phyloP scores from a whole-genome alignment of 2,888 invertebrate genomes.

The Arctia plantaginis region DNA sequence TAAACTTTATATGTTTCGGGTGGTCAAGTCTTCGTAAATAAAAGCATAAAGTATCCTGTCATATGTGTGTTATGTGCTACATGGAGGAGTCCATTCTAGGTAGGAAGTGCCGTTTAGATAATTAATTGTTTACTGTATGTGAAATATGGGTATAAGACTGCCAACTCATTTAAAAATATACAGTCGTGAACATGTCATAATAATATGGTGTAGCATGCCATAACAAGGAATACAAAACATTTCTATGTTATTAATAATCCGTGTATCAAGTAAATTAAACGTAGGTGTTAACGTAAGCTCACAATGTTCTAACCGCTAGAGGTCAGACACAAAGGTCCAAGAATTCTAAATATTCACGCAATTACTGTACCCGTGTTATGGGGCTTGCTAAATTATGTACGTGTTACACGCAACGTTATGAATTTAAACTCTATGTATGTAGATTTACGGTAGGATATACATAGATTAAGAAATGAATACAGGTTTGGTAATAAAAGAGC shows the following conservation, averaged over 20 bases:
- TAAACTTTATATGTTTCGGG: too few relatives aligned
- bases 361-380: conserved; percentile 42
- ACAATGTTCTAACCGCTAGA: conserved; percentile 30
- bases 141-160: too few relatives aligned
- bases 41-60: too few relatives aligned
- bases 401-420: conserved; percentile 19
- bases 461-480: not conserved
- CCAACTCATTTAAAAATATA: too few relatives aligned
- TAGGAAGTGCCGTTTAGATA: too few relatives aligned
- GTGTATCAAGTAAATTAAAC: conserved; percentile 44
- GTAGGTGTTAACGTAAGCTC: conserved; percentile 36
- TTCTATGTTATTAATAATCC: conserved; percentile 40
- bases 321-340: conserved; percentile 31
- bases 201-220: not conserved
- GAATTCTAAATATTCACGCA: conserved; percentile 51
- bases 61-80: too few relatives aligned
- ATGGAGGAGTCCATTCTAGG: too few relatives aligned
- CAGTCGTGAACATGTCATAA: too few relatives aligned
- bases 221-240: conserved; percentile 10
- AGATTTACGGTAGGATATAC: not conserved
- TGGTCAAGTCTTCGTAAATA: too few relatives aligned
- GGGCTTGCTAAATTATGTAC: conserved; percentile 38
- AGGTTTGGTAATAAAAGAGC: conserved; percentile 3
- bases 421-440: not conserved
- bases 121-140: too few relatives aligned